Evolutionary conservation across 2,113 vertebrate genomes (phyloP).

Genomic region (Alethe castanea): DNA sequence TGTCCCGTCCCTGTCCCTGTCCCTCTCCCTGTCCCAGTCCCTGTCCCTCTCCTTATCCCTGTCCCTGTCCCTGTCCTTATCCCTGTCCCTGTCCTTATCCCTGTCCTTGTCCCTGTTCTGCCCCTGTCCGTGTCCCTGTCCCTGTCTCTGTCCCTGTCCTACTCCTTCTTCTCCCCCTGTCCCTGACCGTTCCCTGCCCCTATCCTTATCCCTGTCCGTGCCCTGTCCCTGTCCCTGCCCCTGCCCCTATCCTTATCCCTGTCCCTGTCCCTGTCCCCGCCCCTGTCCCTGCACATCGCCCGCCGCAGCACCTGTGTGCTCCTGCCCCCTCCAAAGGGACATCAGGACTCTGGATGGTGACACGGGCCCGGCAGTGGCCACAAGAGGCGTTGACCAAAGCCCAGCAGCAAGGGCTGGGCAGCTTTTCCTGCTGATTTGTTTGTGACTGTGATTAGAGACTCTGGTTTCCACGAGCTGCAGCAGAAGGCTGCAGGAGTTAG

Average conservation of each 20-base stretch:
- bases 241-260: no score
- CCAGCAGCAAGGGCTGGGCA: background rate
- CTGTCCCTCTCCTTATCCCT: no score
- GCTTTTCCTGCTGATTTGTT: background rate
- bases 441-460: background rate
- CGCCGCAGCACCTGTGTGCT: background rate
- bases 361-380: rapidly evolving
- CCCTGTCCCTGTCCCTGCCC: background rate
- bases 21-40: background rate
- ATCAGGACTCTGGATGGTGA: background rate
- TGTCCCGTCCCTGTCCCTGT: background rate
- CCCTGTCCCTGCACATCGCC: background rate
- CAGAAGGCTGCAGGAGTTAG: background rate
- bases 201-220: background rate
- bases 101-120: background rate
- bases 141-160: no score
- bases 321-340: background rate
- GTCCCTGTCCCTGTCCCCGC: no score
- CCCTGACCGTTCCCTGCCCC: background rate
- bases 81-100: no score
- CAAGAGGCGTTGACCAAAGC: background rate
- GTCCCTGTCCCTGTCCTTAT: no score
- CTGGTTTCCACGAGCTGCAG: background rate
- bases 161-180: background rate
- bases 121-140: no score